Evolutionary conservation across 37 sponge, comb jelly and placozoan species (phyloP), one percentile per base, ranked within the genome.

Genomic region (Halisarca cf. caerulea): DNA sequence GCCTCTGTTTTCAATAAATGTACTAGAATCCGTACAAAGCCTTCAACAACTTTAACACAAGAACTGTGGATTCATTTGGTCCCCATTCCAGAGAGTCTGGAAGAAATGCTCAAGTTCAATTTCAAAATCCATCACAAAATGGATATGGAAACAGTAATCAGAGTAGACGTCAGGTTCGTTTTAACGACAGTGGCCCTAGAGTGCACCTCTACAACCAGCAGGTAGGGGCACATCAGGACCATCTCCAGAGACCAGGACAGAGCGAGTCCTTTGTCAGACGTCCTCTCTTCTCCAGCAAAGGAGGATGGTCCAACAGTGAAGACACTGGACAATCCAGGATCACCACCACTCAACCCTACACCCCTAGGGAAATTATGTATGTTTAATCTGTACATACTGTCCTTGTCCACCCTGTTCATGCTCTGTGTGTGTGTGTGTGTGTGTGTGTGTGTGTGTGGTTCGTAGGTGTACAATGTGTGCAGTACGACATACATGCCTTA

Each of bases 161-260:
- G 3, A n/a, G 2, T 34, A 68, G 33, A 27, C 32, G 69, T 17
- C 69, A 68, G 35, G 69, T 68, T 34, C 69, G 69, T 27, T 68
- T 68, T 34, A 68, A 68, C 28, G 69, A 68, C 35, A 68, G 69
- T 25, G 69, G 69, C 28, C 69, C 69, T 4, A 27, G 28, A 34
- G 35, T 68, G 34, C 32, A 34, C 17, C 35, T 68, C 32, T 68
- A 68, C 69, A 68, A 4, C 69, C 32, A 68, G 4, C 69, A 68
- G 33, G 69, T 27, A 68, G 35, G 15, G n/a, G 69, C 1, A 1
- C 28, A 68, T 30, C 35, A 30, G 27, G 69, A 68, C 69, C 17
- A 30, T 4, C 15, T 32, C 28, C 6, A 61, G 64, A 61, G 30
- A 23, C 6, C 6, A 20, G 64, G 24, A 15, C 64, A 61, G 64